phyloP scores from a whole-genome alignment of 2,113 vertebrate species.

The Python bivittatus region DNA sequence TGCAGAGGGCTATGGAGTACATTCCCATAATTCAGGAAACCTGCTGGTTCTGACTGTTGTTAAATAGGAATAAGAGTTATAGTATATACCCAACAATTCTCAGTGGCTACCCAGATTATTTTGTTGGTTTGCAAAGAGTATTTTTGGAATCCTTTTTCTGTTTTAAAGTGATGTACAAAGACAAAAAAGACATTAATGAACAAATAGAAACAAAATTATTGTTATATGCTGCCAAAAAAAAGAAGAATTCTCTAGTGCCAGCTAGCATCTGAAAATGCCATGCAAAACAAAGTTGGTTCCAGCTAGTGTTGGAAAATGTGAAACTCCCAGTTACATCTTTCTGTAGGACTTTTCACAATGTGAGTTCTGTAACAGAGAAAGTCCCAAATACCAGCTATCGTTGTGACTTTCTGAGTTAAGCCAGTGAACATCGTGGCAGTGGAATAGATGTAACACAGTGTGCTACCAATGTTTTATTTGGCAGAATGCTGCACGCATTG shows the following conservation, averaged over 20 bases:
- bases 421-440: conserved; percentile 27
- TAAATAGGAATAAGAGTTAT: too few species aligned
- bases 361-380: neutral
- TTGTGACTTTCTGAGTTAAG: conserved; percentile 38
- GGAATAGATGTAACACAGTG: conserved; percentile 28
- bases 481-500: conserved; percentile 95
- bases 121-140: neutral
- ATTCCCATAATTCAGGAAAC: neutral
- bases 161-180: neutral
- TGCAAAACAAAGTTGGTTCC: neutral
- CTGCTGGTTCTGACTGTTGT: neutral
- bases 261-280: neutral
- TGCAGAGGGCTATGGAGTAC: neutral
- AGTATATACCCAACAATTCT: neutral
- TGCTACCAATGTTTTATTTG: conserved; percentile 33
- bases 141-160: neutral
- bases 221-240: neutral
- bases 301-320: neutral
- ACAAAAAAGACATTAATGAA: neutral
- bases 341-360: neutral
- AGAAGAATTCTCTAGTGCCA: neutral
- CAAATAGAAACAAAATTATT: neutral
- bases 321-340: neutral
- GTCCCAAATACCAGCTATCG: neutral
- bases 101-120: neutral